Base-by-base conservation (phyloP, 1,140 invertebrate species). In the Ptiloglossa arizonensis region DNA sequence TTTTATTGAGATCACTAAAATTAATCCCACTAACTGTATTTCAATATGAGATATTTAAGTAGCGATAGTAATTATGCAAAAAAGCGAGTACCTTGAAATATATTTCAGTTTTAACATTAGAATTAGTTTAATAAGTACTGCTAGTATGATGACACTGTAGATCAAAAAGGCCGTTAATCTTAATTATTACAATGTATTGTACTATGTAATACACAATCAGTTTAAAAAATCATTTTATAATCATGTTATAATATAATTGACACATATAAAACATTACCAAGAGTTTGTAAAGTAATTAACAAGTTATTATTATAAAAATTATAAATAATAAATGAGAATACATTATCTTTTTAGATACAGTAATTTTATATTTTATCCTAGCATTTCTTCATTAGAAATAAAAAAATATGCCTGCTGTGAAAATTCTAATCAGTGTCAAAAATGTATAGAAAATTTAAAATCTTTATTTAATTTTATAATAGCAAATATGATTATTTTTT, bases 271-370 rank as follows among this genome's bases (percentile, higher is more conserved):
- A 72, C 78, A 74, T 80, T 86, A 82, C 79, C 60, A 77, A 77
- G 66, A 85, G 79, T 82, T 81, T 79, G 73, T 87, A 63, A 86
- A 82, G 69, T 77, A 69, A 74, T 82, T 80, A 82, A 84, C 70
- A 81, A 85, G 62, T 86, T 87, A 83, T 80, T 86, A 87, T 81
- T 85, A 66, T 82, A 71, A 79, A 78, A 73, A 85, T 75, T 86
- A 86, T 74, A 81, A 77, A 77, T 82, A 82, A 80, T 78, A 82
- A 82, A 79, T 67, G 60, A 79, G 77, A 79, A 88, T 63, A 83
- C 50, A 78, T 85, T 87, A 86, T 79, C 86, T 89, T 89, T 89
- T 87, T 80, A 82, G 60, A 76, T 54, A 67, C 66, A 67, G 67
- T 29, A 56, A 72, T 63, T 19, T 74, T 46, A 48, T 66, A 38